These are phyloP conservation scores for Pagetopsis macropterus DNA, from an alignment of 2,797 vertebrate species.

Conservation along the genomic window DNA sequence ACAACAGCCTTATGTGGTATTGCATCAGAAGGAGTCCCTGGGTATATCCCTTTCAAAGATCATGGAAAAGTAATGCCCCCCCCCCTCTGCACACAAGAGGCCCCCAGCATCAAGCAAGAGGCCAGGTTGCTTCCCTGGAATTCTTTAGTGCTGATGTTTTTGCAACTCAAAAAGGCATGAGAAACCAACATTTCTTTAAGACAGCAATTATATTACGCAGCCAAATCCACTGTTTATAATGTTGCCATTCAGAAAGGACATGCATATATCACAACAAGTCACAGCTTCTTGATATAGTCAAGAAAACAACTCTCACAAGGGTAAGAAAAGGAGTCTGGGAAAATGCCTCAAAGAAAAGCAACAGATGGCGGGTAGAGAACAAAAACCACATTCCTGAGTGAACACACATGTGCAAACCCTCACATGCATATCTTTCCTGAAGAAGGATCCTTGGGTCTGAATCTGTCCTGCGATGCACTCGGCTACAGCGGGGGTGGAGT, in stretches of 20 bases:
- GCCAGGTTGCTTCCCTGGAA: constrained; percentile 74
- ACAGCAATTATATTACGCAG: constrained; percentile 44
- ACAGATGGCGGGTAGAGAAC: constrained; percentile 72
- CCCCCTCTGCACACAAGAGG: constrained; percentile 55
- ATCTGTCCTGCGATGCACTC: constrained; percentile 69
- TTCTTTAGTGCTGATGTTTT: constrained; percentile 77
- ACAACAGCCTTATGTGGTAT: constrained; percentile 46
- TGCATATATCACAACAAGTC: constrained; percentile 43
- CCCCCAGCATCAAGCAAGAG: constrained; percentile 62
- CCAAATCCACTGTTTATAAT: constrained; percentile 43
- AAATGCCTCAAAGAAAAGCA: constrained; percentile 71
- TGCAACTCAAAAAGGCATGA: constrained; percentile 56
- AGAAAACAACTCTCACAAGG: constrained; percentile 54
- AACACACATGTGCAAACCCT: constrained; percentile 73
- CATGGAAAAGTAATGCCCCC: constrained; percentile 56
- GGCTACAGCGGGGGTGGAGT: constrained; percentile 43
- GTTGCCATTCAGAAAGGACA: constrained; percentile 49
- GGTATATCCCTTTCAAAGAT: constrained; percentile 67
- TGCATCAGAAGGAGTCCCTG: constrained; percentile 75
- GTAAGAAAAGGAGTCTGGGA: constrained; percentile 67
- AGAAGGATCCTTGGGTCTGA: constrained; percentile 55
- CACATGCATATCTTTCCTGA: constrained; percentile 58
- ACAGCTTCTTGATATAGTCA: constrained; percentile 7
- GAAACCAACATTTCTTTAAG: constrained; percentile 35
- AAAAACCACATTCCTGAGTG: constrained; percentile 76